A percentile compares a stretch with the other conserved stretches of the same genome.
These are phyloP conservation scores for Hydrocynus forskahlii DNA, from an alignment of 2,797 vertebrate genomes.

Conservation along the genomic window DNA sequence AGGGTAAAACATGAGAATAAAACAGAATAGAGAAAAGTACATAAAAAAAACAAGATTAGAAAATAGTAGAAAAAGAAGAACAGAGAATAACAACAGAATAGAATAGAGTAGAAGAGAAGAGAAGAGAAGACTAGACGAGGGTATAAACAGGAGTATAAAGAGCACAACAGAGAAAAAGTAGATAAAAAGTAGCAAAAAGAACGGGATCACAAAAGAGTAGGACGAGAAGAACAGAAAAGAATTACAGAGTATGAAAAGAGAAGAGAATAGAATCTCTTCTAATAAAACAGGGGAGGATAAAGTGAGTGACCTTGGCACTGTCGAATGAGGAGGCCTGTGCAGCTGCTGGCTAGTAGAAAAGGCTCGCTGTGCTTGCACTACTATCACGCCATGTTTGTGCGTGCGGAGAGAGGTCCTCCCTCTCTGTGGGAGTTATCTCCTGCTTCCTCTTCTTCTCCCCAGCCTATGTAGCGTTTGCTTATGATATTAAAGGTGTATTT, in stretches of 20 bases:
- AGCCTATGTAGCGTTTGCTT: conserved; percentile 14
- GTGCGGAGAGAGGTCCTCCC: background rate
- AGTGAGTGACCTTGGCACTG: conserved; percentile 20
- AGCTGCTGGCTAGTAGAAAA: conserved; percentile 12
- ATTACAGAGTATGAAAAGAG: background rate
- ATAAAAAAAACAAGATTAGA: too few relatives aligned
- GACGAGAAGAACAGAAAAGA: background rate
- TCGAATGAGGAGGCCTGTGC: background rate
- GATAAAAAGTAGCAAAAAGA: background rate
- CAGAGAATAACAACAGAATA: background rate
- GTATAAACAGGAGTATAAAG: too few relatives aligned
- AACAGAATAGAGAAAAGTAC: background rate
- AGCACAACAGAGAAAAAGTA: background rate
- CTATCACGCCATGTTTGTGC: conserved; percentile 13
- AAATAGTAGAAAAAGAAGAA: background rate
- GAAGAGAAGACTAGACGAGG: background rate
- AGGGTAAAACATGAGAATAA: background rate
- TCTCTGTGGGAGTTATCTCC: background rate
- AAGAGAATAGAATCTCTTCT: background rate
- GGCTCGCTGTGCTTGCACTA: conserved; percentile 21
- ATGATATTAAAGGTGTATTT: conserved; percentile 17
- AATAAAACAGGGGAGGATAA: background rate
- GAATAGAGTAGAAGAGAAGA: background rate
- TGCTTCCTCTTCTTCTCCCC: conserved; percentile 19
- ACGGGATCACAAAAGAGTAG: too few relatives aligned